Evolutionary conservation across 2,797 vertebrate genomes (phyloP), one percentile per base, ranked within the genome.

Genomic region (Petrocephalus sullivani): DNA sequence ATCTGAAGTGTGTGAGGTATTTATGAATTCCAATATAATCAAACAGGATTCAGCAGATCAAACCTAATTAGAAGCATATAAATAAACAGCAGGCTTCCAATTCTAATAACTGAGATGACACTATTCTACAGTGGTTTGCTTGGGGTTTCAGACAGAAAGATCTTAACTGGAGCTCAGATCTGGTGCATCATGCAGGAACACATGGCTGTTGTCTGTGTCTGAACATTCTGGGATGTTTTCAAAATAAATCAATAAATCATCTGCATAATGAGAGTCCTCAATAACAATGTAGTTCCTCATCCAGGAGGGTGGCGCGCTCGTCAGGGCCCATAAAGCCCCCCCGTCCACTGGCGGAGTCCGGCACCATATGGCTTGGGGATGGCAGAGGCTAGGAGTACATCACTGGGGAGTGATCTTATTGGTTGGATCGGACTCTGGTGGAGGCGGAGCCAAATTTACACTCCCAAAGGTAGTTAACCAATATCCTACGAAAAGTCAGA

Each of bases 61-160:
- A 75, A 75, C 67, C 67, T 75, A 75, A 75, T 75, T 75, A 75
- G 33, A 41, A 75, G 67, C 33, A 7, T 75, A 75, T 87, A 75
- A 41, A 33, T 75, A 75, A 75, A 75, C 33, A 37, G 33, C 33
- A 12, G 33, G 67, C 33, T 75, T 75, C 67, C 33, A 7, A 75
- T 41, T 75, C 33, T 14, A 75, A 75, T 75, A 33, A 16, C 28
- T 37, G 67, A 75, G 33, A 75, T 71, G 23, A 46, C 28, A 33
- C 3, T 28, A 71, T 10, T 71, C 64, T 3, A 33, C 14, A 37
- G 67, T 41, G 33, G 33, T 67, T 12, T 67, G 61, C 9, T 28
- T 67, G 23, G 9, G 21, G 21, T 75, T 75, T 75, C 14, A 75
- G 33, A 41, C 33, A 75, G 67, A 28, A 37, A 37, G 4, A 1